Evolutionary conservation across 2,888 invertebrate genomes (phyloP).

Genomic region (Aspidiotus rigidus): DNA sequence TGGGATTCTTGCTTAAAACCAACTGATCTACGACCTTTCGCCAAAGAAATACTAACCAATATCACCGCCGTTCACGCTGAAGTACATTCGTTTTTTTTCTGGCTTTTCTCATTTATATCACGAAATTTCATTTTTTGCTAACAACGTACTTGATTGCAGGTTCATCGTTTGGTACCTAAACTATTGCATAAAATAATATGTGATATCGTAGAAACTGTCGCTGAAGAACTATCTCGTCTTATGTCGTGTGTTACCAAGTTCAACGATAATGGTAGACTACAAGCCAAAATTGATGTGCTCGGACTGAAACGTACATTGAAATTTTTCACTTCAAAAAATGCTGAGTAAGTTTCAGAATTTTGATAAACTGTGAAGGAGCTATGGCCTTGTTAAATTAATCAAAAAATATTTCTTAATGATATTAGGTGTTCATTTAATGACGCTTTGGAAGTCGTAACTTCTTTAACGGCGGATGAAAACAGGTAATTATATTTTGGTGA

Average conservation of each 20-base stretch:
- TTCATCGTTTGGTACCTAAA: slow-evolving; percentile 67
- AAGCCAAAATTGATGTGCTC: slow-evolving; percentile 68
- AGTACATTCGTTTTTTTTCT: slow-evolving; percentile 43
- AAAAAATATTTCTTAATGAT: slow-evolving; percentile 32
- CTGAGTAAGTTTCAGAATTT: slow-evolving; percentile 48
- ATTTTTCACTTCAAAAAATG: slow-evolving; percentile 55
- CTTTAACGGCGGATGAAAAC: slow-evolving; percentile 46
- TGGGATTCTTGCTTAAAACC: slow-evolving; percentile 70
- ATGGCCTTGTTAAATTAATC: not conserved
- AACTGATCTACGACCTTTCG: slow-evolving; percentile 73
- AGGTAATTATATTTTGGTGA: slow-evolving; percentile 5
- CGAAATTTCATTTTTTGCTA: not conserved
- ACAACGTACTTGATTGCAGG: slow-evolving; percentile 46
- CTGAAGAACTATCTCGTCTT: slow-evolving; percentile 81
- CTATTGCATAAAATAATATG: slow-evolving; percentile 63
- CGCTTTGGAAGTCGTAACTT: slow-evolving; percentile 67
- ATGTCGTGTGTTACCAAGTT: slow-evolving; percentile 66
- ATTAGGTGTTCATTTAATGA: slow-evolving; percentile 68
- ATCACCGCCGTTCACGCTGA: slow-evolving; percentile 68
- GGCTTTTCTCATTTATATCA: not conserved
- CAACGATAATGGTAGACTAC: slow-evolving; percentile 60
- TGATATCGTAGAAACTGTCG: slow-evolving; percentile 80
- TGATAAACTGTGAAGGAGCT: not conserved
- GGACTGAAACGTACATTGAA: slow-evolving; percentile 58
- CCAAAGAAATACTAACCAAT: slow-evolving; percentile 78